Evolutionary conservation across 2,113 vertebrate species (phyloP).

Genomic region (Ceyx cyanopectus): DNA sequence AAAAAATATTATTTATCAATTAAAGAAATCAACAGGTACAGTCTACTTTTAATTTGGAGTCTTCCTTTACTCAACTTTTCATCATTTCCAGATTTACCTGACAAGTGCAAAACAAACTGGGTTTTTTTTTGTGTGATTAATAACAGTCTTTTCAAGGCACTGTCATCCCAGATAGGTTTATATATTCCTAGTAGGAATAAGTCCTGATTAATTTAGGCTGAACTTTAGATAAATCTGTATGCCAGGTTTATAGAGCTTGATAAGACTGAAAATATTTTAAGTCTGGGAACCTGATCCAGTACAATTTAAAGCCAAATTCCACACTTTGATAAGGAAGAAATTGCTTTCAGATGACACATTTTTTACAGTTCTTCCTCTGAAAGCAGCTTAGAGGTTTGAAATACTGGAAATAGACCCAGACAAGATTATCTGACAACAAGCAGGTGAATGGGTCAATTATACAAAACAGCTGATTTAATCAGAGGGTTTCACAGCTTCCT

Average conservation of each 20-base stretch:
- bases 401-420: neutral
- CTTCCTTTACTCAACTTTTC: neutral
- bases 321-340: neutral
- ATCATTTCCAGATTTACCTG: neutral
- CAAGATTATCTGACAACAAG: neutral
- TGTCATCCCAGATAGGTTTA: neutral
- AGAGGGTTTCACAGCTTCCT: neutral
- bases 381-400: conserved; percentile 1
- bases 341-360: neutral
- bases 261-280: neutral
- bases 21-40: neutral
- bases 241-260: too few relatives aligned
- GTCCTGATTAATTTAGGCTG: neutral
- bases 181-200: neutral
- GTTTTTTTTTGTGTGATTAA: neutral
- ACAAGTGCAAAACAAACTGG: neutral
- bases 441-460: neutral
- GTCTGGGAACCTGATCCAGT: neutral
- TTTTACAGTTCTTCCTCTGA: neutral
- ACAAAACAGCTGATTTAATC: conserved; percentile 22
- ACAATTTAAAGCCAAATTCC: neutral
- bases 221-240: too few relatives aligned
- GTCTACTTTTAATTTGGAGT: neutral
- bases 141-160: neutral
- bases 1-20: neutral